A percentile compares a stretch with the other conserved stretches of the same genome.
Evolutionary conservation across 2,113 vertebrate genomes (phyloP).

Genomic region (Ranitomeya imitator): DNA sequence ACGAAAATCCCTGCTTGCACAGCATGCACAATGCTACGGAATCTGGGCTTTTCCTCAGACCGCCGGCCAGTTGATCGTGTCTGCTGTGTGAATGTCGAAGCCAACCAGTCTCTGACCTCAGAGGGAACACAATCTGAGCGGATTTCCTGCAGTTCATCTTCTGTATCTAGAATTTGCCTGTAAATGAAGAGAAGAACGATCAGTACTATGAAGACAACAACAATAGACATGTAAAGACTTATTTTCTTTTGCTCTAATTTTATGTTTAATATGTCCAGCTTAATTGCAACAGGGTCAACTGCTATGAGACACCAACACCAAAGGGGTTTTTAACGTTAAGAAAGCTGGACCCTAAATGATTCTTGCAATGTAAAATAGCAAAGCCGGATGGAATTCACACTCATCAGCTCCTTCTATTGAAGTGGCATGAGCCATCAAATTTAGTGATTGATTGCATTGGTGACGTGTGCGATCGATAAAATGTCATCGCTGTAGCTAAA

Average conservation of each 20-base stretch:
- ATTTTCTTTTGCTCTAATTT: neutral
- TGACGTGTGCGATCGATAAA: too few species aligned
- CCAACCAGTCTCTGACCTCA: conserved; percentile 91
- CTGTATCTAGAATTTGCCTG: conserved; percentile 85
- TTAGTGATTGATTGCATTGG: too few species aligned
- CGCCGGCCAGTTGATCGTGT: conserved; percentile 75
- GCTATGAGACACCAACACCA: too few species aligned
- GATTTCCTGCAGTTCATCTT: conserved; percentile 89
- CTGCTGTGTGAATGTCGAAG: conserved; percentile 89
- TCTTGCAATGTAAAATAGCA: too few species aligned
- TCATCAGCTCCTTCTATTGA: too few species aligned
- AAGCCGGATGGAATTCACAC: too few species aligned
- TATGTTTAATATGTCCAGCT: neutral
- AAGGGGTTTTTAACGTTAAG: too few species aligned
- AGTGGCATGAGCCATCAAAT: too few species aligned
- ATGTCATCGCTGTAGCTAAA: too few species aligned
- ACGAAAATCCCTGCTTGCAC: conserved; percentile 95
- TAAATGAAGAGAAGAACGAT: neutral
- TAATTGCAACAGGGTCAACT: too few species aligned
- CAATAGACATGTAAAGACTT: neutral
- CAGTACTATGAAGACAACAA: neutral
- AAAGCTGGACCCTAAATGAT: too few species aligned
- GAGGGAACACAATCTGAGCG: conserved; percentile 86
- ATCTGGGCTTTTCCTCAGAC: conserved; percentile 88
- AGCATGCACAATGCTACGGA: conserved; percentile 91